Percentiles rank a stretch among this genome's conserved stretches.
Evolutionary conservation across 1,140 invertebrate genomes (phyloP).

Genomic region (Antheraea mylitta): DNA sequence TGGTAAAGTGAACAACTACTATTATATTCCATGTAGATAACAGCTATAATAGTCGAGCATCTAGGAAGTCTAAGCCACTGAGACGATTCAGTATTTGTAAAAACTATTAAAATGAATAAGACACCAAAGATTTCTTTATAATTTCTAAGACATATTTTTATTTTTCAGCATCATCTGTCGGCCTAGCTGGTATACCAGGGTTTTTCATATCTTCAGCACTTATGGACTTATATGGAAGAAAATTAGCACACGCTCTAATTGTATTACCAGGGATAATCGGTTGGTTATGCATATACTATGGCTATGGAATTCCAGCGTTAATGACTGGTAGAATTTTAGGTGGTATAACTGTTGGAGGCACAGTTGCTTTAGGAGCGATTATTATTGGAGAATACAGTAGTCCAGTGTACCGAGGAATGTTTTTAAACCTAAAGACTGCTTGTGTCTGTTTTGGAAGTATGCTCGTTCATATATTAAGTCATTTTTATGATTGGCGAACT

Average conservation of each 20-base stretch:
- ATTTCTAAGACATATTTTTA: slow-evolving; percentile 4
- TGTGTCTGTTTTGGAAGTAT: slow-evolving; percentile 36
- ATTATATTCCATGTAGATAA: too few species aligned
- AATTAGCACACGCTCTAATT: slow-evolving; percentile 11
- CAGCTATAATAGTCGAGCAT: too few species aligned
- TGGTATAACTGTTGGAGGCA: slow-evolving; percentile 22
- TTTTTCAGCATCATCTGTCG: slow-evolving; percentile 29
- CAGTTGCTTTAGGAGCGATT: slow-evolving; percentile 21
- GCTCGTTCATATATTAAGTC: slow-evolving; percentile 33
- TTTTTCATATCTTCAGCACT: slow-evolving; percentile 30
- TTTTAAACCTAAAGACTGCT: slow-evolving; percentile 58
- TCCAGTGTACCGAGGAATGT: slow-evolving; percentile 43
- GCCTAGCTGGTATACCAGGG: slow-evolving; percentile 25
- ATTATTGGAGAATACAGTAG: slow-evolving; percentile 32
- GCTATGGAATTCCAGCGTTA: slow-evolving; percentile 1
- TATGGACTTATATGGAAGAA: slow-evolving; percentile 29
- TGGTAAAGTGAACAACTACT: too few species aligned
- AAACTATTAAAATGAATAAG: too few species aligned
- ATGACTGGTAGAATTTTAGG: slow-evolving; percentile 22
- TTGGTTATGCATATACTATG: slow-evolving; percentile 28
- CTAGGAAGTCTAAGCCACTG: too few species aligned
- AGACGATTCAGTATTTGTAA: too few species aligned
- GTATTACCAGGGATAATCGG: slow-evolving; percentile 26
- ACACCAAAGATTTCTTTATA: neutral
- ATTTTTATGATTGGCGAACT: slow-evolving; percentile 47